phyloP scores from a whole-genome alignment of 2,113 vertebrate genomes.

The Toxotes chatareus region DNA sequence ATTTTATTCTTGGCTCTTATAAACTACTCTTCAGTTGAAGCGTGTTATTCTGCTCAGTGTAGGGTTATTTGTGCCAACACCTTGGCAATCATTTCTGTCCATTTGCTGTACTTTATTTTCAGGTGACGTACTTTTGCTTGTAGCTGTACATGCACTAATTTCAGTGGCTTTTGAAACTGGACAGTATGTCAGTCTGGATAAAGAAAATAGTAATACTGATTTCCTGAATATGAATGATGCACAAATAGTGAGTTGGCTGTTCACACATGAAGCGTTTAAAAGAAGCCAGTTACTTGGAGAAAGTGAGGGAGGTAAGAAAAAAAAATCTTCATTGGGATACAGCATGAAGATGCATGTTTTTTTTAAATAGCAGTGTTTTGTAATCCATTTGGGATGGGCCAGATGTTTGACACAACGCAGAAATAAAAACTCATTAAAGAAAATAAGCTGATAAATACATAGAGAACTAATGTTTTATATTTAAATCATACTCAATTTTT shows the following conservation, averaged over 20 bases:
- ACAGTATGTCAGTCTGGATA: not conserved
- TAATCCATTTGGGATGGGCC: not conserved
- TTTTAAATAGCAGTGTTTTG: not conserved
- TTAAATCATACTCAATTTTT: not conserved
- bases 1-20: not conserved
- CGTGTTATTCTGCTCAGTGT: not conserved
- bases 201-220: not conserved
- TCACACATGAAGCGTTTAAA: not conserved
- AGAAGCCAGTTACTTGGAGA: not conserved
- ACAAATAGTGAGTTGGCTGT: not conserved
- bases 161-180: not conserved
- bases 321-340: too few relatives aligned
- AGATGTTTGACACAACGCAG: not conserved
- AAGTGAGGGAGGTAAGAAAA: too few relatives aligned
- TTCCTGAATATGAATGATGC: not conserved
- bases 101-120: not conserved
- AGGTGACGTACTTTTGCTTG: not conserved
- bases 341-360: not conserved
- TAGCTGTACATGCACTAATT: not conserved
- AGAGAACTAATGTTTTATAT: not conserved
- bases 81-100: not conserved
- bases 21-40: not conserved
- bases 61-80: not conserved
- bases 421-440: not conserved
- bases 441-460: not conserved